Evolutionary conservation across 2,797 vertebrate genomes (phyloP).

Genomic region (Macroramphosus scolopax): DNA sequence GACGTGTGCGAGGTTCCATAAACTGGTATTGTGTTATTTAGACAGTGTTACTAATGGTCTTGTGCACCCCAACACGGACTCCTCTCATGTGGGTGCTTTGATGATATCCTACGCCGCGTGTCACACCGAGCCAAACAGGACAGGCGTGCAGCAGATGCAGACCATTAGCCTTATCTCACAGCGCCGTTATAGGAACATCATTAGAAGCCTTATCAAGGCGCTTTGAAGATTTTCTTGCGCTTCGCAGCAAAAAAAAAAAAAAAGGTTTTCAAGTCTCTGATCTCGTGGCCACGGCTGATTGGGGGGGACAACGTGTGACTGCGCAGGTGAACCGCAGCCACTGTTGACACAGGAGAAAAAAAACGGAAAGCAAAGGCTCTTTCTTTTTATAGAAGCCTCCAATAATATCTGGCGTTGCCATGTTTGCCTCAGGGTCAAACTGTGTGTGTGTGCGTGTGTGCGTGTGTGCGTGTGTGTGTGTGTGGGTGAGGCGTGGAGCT

Average conservation of each 20-base stretch:
- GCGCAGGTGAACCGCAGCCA: constrained; percentile 46
- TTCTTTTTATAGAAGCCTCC: constrained; percentile 73
- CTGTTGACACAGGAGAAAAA: constrained; percentile 39
- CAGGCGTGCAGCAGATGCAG: constrained; percentile 37
- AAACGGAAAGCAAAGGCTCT: constrained; percentile 29
- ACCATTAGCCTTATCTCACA: constrained; percentile 48
- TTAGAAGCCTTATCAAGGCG: constrained; percentile 49
- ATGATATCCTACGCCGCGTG: constrained; percentile 16
- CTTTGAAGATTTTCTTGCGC: constrained; percentile 59
- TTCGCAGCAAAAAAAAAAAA: constrained; percentile 38
- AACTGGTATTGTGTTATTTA: constrained; percentile 27
- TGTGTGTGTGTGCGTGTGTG: constrained; percentile 23
- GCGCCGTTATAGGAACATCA: constrained; percentile 47
- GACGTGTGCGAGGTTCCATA: constrained; percentile 16
- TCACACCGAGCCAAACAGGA: constrained; percentile 31
- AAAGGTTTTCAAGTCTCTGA: constrained; percentile 46
- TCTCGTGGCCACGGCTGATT: constrained; percentile 48
- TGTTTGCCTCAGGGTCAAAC: constrained; percentile 62
- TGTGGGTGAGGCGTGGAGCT: constrained; percentile 23
- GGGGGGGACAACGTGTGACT: constrained; percentile 55
- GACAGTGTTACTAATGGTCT: constrained; percentile 6
- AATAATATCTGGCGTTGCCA: constrained; percentile 73
- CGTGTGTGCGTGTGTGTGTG: constrained; percentile 15
- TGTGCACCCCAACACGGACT: constrained; percentile 4
- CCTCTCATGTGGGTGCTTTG: constrained; percentile 15